A percentile compares a stretch with the other conserved stretches of the same genome.
These are phyloP conservation scores for Tryphoninae sp. DNA, from an alignment of 2,888 invertebrate genomes.

Conservation along the genomic window DNA sequence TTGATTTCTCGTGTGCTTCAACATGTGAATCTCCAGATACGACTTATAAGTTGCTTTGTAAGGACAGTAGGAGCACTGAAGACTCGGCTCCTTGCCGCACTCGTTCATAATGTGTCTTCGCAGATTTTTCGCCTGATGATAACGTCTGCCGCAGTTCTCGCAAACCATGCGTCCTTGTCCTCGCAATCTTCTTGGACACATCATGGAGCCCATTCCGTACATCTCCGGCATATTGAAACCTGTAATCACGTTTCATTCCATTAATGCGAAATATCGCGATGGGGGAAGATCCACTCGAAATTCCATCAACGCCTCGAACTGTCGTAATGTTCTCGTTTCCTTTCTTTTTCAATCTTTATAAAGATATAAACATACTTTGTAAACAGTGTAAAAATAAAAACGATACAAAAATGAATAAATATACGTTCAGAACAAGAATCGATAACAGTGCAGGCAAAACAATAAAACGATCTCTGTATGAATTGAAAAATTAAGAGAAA, in stretches of 20 bases:
- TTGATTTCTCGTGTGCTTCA: conserved; percentile 67
- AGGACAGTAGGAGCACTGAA: conserved; percentile 78
- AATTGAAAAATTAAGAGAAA: conserved; percentile 5
- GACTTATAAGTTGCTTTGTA: conserved; percentile 81
- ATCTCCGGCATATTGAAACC: conserved; percentile 66
- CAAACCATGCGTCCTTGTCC: conserved; percentile 79
- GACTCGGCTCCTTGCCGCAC: conserved; percentile 81
- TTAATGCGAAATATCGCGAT: conserved; percentile 21
- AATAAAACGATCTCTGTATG: conserved; percentile 14
- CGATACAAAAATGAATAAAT: neutral
- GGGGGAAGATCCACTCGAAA: neutral
- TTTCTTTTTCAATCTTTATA: neutral
- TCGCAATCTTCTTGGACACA: conserved; percentile 71
- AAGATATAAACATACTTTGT: neutral
- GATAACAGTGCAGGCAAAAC: conserved; percentile 40
- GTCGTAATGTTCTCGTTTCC: neutral
- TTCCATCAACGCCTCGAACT: conserved; percentile 27
- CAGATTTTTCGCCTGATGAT: conserved; percentile 83
- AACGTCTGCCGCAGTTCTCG: conserved; percentile 82
- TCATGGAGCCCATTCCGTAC: conserved; percentile 49
- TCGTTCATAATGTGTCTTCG: conserved; percentile 82
- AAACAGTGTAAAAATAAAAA: conserved; percentile 1
- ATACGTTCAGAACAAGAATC: conserved; percentile 14
- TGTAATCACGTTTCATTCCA: conserved; percentile 69
- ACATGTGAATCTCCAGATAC: conserved; percentile 76